Percentiles rank a stretch among this genome's conserved stretches.
Evolutionary conservation across 1,140 invertebrate species (phyloP).

Genomic region (Atta cephalotes): DNA sequence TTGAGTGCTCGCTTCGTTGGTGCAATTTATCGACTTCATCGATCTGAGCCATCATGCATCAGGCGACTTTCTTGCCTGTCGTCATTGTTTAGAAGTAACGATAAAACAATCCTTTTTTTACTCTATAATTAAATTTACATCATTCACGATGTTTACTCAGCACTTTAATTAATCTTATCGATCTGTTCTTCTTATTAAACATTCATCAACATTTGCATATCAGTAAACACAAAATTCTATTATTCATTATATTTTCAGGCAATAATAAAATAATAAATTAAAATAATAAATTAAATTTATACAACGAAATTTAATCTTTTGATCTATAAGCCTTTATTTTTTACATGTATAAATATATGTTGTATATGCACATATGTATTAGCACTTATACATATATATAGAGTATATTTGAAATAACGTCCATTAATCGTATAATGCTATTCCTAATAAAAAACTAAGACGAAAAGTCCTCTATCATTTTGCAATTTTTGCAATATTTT

Average conservation of each 20-base stretch:
- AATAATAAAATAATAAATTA: neutral
- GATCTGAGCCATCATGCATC: constrained; percentile 34
- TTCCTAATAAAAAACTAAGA: too few species aligned
- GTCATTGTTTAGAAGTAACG: constrained; percentile 3
- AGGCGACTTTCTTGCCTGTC: constrained; percentile 6
- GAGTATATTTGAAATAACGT: too few species aligned
- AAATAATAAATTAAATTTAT: constrained; percentile 14
- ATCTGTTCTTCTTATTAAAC: neutral
- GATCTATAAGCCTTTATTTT: neutral
- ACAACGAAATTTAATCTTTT: neutral
- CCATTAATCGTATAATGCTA: too few species aligned
- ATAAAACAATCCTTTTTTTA: neutral
- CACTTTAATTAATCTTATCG: neutral
- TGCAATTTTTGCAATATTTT: too few species aligned
- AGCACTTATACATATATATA: too few species aligned
- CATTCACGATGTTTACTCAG: neutral
- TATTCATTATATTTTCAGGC: constrained; percentile 18
- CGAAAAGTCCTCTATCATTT: too few species aligned
- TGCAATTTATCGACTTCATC: constrained; percentile 45
- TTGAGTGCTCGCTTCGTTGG: constrained; percentile 38
- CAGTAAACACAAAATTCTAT: neutral
- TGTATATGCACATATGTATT: neutral
- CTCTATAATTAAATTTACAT: constrained; percentile 21
- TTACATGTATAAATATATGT: neutral
- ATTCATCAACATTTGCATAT: neutral